These are phyloP conservation scores for Eueremaeus valkanovi DNA, from an alignment of 2,888 invertebrate genomes.

Conservation along the genomic window DNA sequence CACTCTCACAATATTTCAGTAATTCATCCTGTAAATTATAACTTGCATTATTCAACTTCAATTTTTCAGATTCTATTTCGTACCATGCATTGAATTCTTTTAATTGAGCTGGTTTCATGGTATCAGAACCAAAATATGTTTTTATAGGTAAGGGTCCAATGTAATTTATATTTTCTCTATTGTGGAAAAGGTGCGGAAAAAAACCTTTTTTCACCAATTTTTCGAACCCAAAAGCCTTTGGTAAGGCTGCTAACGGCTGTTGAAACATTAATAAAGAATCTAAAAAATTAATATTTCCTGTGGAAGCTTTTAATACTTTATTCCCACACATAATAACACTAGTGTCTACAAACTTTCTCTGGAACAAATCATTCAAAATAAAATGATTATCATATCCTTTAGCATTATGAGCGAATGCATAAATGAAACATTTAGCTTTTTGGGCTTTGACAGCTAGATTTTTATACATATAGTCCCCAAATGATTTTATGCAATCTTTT, in stretches of 20 bases:
- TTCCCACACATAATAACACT: conserved; percentile 26
- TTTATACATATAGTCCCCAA: background rate
- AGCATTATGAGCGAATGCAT: background rate
- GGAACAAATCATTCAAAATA: conserved; percentile 30
- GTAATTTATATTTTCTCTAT: conserved; percentile 1
- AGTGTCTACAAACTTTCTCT: background rate
- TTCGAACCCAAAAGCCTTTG: conserved; percentile 36
- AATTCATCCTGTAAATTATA: conserved; percentile 22
- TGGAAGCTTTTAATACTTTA: conserved; percentile 14
- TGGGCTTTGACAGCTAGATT: background rate
- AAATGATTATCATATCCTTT: conserved; percentile 37
- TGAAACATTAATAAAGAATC: conserved; percentile 37
- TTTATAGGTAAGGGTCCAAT: background rate
- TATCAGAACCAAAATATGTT: background rate
- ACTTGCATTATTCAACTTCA: no score
- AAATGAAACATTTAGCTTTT: background rate
- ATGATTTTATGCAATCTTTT: background rate
- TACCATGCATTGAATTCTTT: conserved; percentile 25
- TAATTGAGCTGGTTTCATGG: background rate
- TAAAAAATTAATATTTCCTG: conserved; percentile 27
- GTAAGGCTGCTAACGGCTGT: conserved; percentile 18
- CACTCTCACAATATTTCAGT: conserved; percentile 36
- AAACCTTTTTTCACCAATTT: conserved; percentile 6
- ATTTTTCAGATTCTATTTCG: no score
- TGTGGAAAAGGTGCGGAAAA: conserved; percentile 24